These are phyloP conservation scores for Halcyon leucocephala DNA, from an alignment of 2,797 vertebrate species.

Conservation along the genomic window DNA sequence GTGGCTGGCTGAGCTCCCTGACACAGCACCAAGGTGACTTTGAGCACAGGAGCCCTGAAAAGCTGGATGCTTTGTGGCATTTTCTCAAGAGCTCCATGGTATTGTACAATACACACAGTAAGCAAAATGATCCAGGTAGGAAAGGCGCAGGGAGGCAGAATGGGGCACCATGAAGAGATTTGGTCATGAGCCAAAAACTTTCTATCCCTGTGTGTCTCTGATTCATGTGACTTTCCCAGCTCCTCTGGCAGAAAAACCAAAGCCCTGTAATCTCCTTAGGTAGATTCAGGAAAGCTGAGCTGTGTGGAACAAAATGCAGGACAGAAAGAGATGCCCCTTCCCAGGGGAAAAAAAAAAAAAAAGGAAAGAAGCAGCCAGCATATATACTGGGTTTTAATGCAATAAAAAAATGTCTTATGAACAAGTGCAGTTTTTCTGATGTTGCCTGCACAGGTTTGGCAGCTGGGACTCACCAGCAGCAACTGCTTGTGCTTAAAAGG, in stretches of 20 bases:
- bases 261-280: background rate
- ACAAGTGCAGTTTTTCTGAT: background rate
- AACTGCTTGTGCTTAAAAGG: background rate
- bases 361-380: background rate
- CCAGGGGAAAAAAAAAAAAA: no score
- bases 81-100: background rate
- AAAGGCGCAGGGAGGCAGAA: background rate
- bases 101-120: accelerated
- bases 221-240: background rate
- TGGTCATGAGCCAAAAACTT: background rate
- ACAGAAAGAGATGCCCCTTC: background rate
- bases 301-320: background rate
- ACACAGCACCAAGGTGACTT: background rate
- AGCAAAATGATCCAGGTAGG: background rate
- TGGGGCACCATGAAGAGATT: background rate
- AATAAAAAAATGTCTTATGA: background rate
- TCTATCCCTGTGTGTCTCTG: no score
- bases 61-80: background rate
- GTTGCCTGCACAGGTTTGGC: background rate
- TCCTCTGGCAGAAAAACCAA: background rate
- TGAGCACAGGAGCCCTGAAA: background rate
- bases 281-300: background rate
- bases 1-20: background rate
- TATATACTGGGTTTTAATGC: accelerated
- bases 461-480: background rate